Conservation (phyloP, 1,140 invertebrate species). For the Anastrepha obliqua region DNA sequence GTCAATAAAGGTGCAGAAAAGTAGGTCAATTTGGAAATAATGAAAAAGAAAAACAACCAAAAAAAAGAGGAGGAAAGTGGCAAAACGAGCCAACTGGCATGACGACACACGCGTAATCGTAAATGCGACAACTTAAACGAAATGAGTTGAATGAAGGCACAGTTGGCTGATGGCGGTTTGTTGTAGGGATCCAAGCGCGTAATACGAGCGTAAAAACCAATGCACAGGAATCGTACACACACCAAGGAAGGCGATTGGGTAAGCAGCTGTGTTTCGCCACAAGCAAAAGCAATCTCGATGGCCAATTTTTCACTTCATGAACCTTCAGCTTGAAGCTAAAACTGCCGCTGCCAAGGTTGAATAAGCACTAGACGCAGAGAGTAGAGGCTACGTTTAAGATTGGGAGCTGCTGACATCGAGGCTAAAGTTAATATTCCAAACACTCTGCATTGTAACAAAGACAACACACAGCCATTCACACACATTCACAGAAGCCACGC, state of each 20-base stretch:
- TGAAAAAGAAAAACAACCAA: slow-evolving; percentile 39
- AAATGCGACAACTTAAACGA: not conserved
- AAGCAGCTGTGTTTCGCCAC: slow-evolving; percentile 47
- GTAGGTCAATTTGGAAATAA: slow-evolving; percentile 37
- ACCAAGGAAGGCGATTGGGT: not conserved
- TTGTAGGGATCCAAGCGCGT: not conserved
- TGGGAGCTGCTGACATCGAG: not conserved
- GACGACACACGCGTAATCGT: not conserved
- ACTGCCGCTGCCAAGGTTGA: slow-evolving; percentile 32
- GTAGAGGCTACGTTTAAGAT: not conserved
- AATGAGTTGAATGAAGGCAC: not conserved
- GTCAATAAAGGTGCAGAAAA: slow-evolving; percentile 51
- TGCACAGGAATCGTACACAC: not conserved
- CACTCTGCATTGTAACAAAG: not conserved
- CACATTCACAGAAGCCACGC: not conserved
- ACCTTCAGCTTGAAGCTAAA: slow-evolving; percentile 24
- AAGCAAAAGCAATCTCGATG: slow-evolving; percentile 45
- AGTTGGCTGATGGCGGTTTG: not conserved
- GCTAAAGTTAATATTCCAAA: slow-evolving; percentile 23
- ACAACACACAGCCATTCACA: not conserved
- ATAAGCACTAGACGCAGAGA: not conserved
- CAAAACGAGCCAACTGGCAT: not conserved
- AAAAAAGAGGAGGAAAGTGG: slow-evolving; percentile 11
- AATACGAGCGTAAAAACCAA: not conserved
- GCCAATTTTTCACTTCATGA: slow-evolving; percentile 50